Conservation (phyloP, 2,113 vertebrate species). For the Circaetus gallicus region DNA sequence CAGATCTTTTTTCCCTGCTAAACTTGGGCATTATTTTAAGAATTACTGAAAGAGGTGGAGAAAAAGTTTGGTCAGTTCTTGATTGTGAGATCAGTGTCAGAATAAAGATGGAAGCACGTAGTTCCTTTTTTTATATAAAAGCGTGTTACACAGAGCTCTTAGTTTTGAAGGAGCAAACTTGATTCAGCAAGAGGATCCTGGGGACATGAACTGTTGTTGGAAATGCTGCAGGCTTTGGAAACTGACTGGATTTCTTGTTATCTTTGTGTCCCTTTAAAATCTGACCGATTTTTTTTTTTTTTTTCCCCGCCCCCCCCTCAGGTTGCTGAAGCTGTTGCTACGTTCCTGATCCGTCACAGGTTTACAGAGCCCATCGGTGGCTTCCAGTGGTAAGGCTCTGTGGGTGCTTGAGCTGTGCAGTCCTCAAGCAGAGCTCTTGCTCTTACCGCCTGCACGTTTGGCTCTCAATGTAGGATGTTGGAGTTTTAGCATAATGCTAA, state of each 20-base stretch:
- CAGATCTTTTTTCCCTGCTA: neutral
- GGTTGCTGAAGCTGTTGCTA: conserved; percentile 95
- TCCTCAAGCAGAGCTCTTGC: neutral
- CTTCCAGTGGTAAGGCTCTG: conserved; percentile 87
- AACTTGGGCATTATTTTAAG: neutral
- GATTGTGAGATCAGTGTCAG: neutral
- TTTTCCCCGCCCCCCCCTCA: conserved; percentile 6
- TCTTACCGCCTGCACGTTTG: neutral
- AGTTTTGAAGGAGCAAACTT: neutral
- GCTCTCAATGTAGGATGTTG: neutral
- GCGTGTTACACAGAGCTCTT: neutral
- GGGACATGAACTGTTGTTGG: neutral
- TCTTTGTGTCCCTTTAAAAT: neutral
- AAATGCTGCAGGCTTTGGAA: neutral
- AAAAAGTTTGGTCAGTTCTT: neutral
- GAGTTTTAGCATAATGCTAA: neutral
- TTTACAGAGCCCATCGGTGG: conserved; percentile 94
- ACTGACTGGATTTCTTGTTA: neutral
- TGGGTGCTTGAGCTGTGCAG: neutral
- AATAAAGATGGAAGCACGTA: neutral
- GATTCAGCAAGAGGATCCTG: neutral
- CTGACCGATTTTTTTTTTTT: rapidly evolving
- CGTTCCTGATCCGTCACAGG: conserved; percentile 95
- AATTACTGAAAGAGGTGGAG: neutral
- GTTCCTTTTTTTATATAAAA: neutral